Evolutionary conservation across 2,888 invertebrate species (phyloP).

Genomic region (Drosophila aldrichi): DNA sequence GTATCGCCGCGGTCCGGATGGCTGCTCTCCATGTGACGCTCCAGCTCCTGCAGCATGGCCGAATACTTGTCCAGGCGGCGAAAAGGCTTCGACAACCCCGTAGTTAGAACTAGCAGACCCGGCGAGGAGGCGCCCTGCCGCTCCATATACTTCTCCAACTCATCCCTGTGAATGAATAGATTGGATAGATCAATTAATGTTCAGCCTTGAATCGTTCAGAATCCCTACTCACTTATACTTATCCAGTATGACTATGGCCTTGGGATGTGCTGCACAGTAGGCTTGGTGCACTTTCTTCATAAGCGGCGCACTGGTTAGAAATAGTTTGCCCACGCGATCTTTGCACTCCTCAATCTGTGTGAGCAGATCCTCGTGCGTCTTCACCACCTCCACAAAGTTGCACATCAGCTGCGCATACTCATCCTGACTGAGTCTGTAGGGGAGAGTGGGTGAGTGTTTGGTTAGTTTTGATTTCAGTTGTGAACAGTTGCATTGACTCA

Average conservation of each 20-base stretch:
- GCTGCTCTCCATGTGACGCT: conserved; percentile 97
- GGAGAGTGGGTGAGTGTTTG: too few relatives aligned
- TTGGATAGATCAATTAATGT: background rate
- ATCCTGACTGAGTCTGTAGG: conserved; percentile 90
- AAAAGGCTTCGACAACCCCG: conserved; percentile 97
- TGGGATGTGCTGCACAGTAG: conserved; percentile 97
- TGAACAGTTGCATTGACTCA: conserved; percentile 86
- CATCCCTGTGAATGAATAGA: conserved; percentile 88
- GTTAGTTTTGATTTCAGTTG: background rate
- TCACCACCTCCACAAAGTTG: conserved; percentile 94
- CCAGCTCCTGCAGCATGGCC: conserved; percentile 96
- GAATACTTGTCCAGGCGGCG: conserved; percentile 97
- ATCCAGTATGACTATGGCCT: conserved; percentile 96
- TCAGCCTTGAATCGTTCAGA: background rate
- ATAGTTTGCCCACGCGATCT: conserved; percentile 95
- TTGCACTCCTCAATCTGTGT: conserved; percentile 92
- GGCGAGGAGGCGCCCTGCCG: conserved; percentile 93
- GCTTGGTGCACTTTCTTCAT: conserved; percentile 93
- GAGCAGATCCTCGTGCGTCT: conserved; percentile 93
- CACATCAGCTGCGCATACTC: conserved; percentile 95
- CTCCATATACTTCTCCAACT: conserved; percentile 94
- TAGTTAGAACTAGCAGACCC: conserved; percentile 95
- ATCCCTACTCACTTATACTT: conserved; percentile 91
- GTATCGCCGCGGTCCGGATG: conserved; percentile 98
- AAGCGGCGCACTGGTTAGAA: conserved; percentile 93